Percentiles rank a stretch among this genome's conserved stretches.
Conservation (phyloP, 2,797 vertebrate genomes). For the Hephaestus fuliginosus region DNA sequence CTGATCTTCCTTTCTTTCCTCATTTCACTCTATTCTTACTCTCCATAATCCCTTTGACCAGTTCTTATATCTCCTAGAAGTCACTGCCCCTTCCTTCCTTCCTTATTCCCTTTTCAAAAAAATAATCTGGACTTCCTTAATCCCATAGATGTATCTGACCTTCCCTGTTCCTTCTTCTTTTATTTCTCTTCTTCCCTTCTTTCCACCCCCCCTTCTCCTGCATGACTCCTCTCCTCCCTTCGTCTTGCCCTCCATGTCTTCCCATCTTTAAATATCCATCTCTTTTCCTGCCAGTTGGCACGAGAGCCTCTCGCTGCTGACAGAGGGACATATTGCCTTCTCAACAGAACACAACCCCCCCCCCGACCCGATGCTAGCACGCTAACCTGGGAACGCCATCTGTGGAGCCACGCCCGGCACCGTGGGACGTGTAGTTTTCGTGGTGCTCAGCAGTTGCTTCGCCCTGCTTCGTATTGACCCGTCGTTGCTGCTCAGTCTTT, state of each 20-base stretch:
- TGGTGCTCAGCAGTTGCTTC: slow-evolving; percentile 61
- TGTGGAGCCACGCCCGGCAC: slow-evolving; percentile 73
- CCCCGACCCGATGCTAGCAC: slow-evolving; percentile 18
- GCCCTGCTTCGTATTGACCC: slow-evolving; percentile 54
- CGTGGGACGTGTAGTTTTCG: slow-evolving; percentile 68
- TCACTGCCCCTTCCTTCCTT: neutral
- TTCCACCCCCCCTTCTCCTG: neutral
- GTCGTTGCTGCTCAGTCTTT: slow-evolving; percentile 41
- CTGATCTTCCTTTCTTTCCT: neutral
- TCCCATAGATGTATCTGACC: neutral
- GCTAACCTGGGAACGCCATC: slow-evolving; percentile 79
- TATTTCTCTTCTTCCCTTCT: no score
- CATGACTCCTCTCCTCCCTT: slow-evolving; percentile 4
- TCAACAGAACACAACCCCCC: slow-evolving; percentile 71
- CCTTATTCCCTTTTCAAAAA: neutral
- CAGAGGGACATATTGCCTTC: slow-evolving; percentile 79
- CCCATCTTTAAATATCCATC: slow-evolving; percentile 66
- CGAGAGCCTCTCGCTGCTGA: slow-evolving; percentile 56
- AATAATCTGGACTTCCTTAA: slow-evolving; percentile 6
- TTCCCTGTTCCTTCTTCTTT: neutral
- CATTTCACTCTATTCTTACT: neutral
- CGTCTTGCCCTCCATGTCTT: slow-evolving; percentile 14
- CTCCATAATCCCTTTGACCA: slow-evolving; percentile 7
- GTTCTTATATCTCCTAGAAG: neutral
- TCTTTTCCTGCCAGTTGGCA: slow-evolving; percentile 73